Percentiles rank a stretch among this genome's conserved stretches.
Conservation (phyloP, 2,113 vertebrate genomes). For the Orthochromis malagaraziensis region DNA sequence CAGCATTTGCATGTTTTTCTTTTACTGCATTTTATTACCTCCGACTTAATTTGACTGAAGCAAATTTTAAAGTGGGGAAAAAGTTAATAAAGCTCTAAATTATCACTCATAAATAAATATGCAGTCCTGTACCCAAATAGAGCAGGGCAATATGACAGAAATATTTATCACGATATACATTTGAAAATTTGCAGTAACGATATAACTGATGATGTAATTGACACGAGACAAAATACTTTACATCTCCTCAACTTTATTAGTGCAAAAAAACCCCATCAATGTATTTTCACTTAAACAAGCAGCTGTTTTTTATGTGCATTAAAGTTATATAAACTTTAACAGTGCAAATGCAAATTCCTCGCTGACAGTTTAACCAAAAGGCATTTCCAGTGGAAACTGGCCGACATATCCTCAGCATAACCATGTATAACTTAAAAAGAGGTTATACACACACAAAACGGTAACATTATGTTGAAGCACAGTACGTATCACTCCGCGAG, state of each 20-base stretch:
- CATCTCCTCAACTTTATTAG: accelerated
- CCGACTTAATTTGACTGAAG: background rate
- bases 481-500: too few relatives aligned
- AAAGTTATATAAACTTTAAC: accelerated
- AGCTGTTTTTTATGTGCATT: background rate
- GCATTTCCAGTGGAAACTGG: too few relatives aligned
- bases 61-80: background rate
- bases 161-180: accelerated
- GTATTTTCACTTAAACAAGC: accelerated
- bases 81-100: background rate
- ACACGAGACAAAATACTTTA: accelerated
- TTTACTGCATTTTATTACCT: accelerated
- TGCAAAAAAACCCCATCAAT: accelerated
- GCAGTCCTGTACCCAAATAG: background rate
- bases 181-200: background rate
- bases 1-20: background rate
- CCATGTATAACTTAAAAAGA: accelerated
- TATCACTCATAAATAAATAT: background rate
- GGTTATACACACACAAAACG: accelerated
- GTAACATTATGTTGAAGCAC: accelerated
- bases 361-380: accelerated
- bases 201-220: accelerated
- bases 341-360: accelerated
- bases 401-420: too few relatives aligned
- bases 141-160: accelerated